Base-by-base conservation (phyloP, 2,888 invertebrate genomes). In the Yponomeuta sedellus region DNA sequence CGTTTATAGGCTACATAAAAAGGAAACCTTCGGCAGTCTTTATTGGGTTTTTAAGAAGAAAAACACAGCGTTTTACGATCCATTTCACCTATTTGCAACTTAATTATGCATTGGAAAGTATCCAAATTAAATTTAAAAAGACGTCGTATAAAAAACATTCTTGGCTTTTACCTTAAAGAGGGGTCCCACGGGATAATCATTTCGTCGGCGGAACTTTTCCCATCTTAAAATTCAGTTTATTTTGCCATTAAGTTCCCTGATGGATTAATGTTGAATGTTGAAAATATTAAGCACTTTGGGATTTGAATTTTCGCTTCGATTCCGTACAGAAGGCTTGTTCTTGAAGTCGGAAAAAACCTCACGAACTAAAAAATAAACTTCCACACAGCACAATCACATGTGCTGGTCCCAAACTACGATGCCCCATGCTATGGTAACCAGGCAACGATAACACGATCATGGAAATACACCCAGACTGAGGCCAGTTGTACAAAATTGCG, bases 21-120 rank as follows among this genome's bases (percentile, higher is more conserved):
- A n/a, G n/a, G n/a, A n/a, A n/a, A n/a, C n/a, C n/a, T 34, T 34
- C 10, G 34, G 34, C 34, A 34, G 16, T 16, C 4, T 16, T 16
- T 16, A 16, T 52, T 16, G 44, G 5, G 44, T 16, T 44, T 12
- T 2, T 12, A 44, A 44, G 12, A 2, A 16, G 12, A 52, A 12
- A 52, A 16, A 16, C 16, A 16, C 25, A 16, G 71, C 74, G 74
- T 80, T 82, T 80, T 85, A 82, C 81, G 82, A 86, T 83, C 80
- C 86, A 82, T 86, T 87, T 83, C 79, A 83, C 80, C 80, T 80
- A 77, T 83, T 85, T 79, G 81, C 12, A 81, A 84, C 78, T 77
- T 83, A 86, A 87, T 87, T 86, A 86, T 85, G 82, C 82, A 87
- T 86, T 79, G 83, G 77, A 84, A 86, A 87, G 82, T 76, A 83